Evolutionary conservation across 1,140 invertebrate genomes (phyloP).

Genomic region (Lethrus apterus): DNA sequence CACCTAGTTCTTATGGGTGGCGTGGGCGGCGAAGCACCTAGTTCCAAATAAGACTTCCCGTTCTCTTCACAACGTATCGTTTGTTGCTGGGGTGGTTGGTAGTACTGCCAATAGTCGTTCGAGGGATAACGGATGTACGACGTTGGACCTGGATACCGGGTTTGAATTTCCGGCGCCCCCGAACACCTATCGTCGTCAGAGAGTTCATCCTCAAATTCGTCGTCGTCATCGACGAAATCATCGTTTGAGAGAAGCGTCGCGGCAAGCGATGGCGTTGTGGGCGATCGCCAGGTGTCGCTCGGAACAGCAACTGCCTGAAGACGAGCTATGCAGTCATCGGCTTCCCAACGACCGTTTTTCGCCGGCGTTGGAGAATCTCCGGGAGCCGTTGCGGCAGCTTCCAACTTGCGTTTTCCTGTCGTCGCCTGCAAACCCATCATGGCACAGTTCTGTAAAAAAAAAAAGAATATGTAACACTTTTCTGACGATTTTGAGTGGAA

Average conservation of each 20-base stretch:
- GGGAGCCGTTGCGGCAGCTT: constrained; percentile 31
- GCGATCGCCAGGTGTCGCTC: constrained; percentile 43
- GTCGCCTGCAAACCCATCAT: constrained; percentile 70
- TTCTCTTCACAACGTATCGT: constrained; percentile 82
- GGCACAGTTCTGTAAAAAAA: constrained; percentile 58
- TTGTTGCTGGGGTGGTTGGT: constrained; percentile 54
- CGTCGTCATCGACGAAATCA: constrained; percentile 47
- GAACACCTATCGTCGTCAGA: constrained; percentile 38
- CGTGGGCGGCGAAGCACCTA: constrained; percentile 58
- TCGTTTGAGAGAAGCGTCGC: constrained; percentile 44
- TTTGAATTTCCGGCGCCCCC: constrained; percentile 26
- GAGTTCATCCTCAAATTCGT: constrained; percentile 50
- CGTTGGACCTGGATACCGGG: constrained; percentile 19
- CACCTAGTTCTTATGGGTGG: constrained; percentile 34
- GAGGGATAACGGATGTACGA: constrained; percentile 34
- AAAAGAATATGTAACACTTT: neutral
- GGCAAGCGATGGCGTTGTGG: constrained; percentile 44
- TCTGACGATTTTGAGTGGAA: too few relatives aligned
- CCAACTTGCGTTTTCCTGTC: constrained; percentile 59
- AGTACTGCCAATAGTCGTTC: constrained; percentile 45
- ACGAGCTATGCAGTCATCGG: constrained; percentile 47
- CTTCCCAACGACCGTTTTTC: constrained; percentile 45
- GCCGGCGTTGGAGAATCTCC: constrained; percentile 38
- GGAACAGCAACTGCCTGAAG: constrained; percentile 47
- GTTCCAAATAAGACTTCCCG: constrained; percentile 81